Conservation (phyloP, 1,140 invertebrate genomes). For the Amphibalanus amphitrite region DNA sequence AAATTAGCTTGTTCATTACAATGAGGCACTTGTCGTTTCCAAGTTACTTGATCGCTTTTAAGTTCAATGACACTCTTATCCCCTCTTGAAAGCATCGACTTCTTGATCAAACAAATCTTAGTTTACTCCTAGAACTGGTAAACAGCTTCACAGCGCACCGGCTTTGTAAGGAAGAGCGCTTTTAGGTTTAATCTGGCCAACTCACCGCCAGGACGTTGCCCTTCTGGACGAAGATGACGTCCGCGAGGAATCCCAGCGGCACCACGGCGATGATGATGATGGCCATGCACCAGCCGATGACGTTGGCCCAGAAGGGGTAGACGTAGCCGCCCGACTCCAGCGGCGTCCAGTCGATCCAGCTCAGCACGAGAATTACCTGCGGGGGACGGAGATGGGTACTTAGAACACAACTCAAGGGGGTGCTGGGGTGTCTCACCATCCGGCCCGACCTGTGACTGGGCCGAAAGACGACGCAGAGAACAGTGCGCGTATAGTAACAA, state of each 20-base stretch:
- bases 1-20: too few species aligned
- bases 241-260: not conserved
- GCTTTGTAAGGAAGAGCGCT: not conserved
- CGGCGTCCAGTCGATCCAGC: constrained; percentile 61
- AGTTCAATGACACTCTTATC: not conserved
- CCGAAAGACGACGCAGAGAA: too few species aligned
- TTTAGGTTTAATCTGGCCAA: not conserved
- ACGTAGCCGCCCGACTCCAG: constrained; percentile 49
- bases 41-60: too few species aligned
- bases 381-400: too few species aligned
- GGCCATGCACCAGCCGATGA: constrained; percentile 50
- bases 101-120: not conserved
- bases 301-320: constrained; percentile 57
- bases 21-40: too few species aligned
- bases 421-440: too few species aligned
- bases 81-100: not conserved
- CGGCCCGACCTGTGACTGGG: too few species aligned
- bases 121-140: not conserved
- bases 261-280: constrained; percentile 13
- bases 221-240: not conserved
- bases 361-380: constrained; percentile 62
- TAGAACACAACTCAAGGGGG: too few species aligned
- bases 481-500: too few species aligned
- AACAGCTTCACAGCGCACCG: not conserved
- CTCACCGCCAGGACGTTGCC: not conserved